Percentiles rank a stretch among this genome's conserved stretches.
Conservation (phyloP, 2,113 vertebrate species). For the Helogale parvula region DNA sequence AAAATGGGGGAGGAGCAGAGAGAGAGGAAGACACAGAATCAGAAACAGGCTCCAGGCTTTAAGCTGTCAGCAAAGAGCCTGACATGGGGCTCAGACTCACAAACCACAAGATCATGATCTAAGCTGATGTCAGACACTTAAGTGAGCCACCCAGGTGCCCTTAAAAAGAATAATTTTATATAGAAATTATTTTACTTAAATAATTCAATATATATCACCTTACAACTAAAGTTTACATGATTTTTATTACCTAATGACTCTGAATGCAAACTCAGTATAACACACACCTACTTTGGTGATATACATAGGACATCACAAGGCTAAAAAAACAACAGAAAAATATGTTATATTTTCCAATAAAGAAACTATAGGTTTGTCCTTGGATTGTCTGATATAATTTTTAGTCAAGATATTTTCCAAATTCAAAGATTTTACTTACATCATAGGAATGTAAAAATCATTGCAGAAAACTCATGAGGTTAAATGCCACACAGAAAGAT, state of each 20-base stretch:
- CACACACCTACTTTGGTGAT: background rate
- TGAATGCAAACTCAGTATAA: background rate
- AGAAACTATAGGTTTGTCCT: conserved; percentile 71
- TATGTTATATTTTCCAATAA: conserved; percentile 41
- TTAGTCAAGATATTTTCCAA: conserved; percentile 75
- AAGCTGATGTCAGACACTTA: too few species aligned
- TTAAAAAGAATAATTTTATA: background rate
- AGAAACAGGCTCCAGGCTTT: too few species aligned
- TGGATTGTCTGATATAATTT: conserved; percentile 61
- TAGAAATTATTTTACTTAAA: background rate
- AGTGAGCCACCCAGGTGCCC: too few species aligned
- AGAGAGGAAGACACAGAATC: too few species aligned
- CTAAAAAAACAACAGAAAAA: conserved; percentile 68
- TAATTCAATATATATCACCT: background rate
- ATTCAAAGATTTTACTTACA: conserved; percentile 77
- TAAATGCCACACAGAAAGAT: conserved; percentile 72
- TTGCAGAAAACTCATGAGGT: conserved; percentile 77
- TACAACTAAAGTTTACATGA: background rate
- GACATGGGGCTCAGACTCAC: too few species aligned
- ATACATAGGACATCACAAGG: background rate
- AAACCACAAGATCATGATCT: too few species aligned
- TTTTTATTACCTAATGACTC: conserved; percentile 12
- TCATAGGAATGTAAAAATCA: conserved; percentile 73
- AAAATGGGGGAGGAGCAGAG: too few species aligned
- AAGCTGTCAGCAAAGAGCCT: too few species aligned